A percentile compares a stretch with the other conserved stretches of the same genome.
Conservation (phyloP, 2,888 invertebrate species). For the Carcina quercana region DNA sequence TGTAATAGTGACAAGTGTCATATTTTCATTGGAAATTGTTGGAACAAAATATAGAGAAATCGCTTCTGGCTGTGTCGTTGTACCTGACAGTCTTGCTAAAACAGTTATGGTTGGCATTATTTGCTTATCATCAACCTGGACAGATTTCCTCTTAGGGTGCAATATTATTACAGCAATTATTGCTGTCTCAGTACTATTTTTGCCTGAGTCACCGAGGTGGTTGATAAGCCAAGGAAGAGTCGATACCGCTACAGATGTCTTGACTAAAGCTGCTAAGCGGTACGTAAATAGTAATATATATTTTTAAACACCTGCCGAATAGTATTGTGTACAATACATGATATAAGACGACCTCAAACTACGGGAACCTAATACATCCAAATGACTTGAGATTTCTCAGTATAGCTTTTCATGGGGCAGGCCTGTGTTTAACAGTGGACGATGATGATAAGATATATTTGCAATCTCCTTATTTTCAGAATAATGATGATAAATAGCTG, state of each 20-base stretch:
- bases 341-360: too few relatives aligned
- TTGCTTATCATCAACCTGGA: constrained; percentile 35
- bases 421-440: too few relatives aligned
- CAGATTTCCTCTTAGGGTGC: constrained; percentile 26
- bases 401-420: too few relatives aligned
- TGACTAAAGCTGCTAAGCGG: constrained; percentile 40
- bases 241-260: constrained; percentile 27
- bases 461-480: too few relatives aligned
- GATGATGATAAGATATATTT: too few relatives aligned
- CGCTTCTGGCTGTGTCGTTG: constrained; percentile 23
- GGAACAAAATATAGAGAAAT: constrained; percentile 61
- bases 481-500: too few relatives aligned
- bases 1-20: constrained; percentile 72
- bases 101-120: constrained; percentile 31
- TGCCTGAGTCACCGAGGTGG: constrained; percentile 52
- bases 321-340: too few relatives aligned
- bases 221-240: constrained; percentile 32
- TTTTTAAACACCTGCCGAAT: too few relatives aligned
- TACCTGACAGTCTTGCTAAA: constrained; percentile 31
- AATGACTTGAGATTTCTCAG: too few relatives aligned
- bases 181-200: constrained; percentile 23
- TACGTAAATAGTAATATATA: too few relatives aligned
- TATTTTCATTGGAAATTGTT: constrained; percentile 74
- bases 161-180: constrained; percentile 25
- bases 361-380: too few relatives aligned